These are phyloP conservation scores for Smutsia gigantea DNA, from an alignment of 2,797 vertebrate species.

Conservation along the genomic window DNA sequence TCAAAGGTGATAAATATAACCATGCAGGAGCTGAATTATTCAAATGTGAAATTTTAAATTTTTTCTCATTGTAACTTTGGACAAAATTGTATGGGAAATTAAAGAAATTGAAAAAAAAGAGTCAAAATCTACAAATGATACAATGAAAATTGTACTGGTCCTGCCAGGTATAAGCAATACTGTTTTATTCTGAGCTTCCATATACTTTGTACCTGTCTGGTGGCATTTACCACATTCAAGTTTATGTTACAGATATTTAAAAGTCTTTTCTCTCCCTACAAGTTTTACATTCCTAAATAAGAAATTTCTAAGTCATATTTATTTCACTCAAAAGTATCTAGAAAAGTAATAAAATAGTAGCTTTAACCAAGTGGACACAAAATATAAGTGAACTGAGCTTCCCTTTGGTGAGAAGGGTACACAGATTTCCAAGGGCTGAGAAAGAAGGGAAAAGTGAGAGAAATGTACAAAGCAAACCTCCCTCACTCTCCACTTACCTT, in stretches of 20 bases:
- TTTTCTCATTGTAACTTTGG: slow-evolving; percentile 55
- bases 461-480: background rate
- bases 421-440: background rate
- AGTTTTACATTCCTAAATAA: background rate
- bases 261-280: slow-evolving; percentile 1
- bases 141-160: slow-evolving; percentile 44
- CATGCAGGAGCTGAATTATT: slow-evolving; percentile 29
- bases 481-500: slow-evolving; percentile 64
- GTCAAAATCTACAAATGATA: slow-evolving; percentile 29
- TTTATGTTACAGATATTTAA: slow-evolving; percentile 45
- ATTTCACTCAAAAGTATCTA: slow-evolving; percentile 28
- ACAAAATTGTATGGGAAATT: slow-evolving; percentile 49
- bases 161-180: background rate
- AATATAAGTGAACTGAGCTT: background rate
- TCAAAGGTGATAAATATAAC: slow-evolving; percentile 45
- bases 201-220: background rate
- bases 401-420: background rate
- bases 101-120: background rate
- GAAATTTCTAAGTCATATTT: slow-evolving; percentile 18
- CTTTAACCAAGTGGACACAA: slow-evolving; percentile 26
- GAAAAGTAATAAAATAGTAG: background rate
- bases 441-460: slow-evolving; percentile 7
- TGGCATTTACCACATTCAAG: slow-evolving; percentile 25
- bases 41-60: background rate
- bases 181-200: slow-evolving; percentile 31